phyloP scores from a whole-genome alignment of 2,888 invertebrate species.

The Falcaria lacertinaria region DNA sequence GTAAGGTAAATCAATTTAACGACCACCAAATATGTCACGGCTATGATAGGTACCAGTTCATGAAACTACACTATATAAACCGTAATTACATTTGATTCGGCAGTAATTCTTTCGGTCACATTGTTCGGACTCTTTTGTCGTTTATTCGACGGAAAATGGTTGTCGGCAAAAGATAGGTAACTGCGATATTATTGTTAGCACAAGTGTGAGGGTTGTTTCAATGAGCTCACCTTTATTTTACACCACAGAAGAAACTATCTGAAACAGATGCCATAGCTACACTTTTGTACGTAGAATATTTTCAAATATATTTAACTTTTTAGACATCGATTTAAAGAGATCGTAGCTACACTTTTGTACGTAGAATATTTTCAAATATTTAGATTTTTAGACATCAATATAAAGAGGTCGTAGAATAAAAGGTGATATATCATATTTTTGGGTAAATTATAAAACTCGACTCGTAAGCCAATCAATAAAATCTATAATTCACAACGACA shows the following conservation, averaged over 20 bases:
- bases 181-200: slow-evolving; percentile 38
- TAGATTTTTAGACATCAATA: too few relatives aligned
- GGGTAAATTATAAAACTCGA: not conserved
- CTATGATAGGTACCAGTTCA: slow-evolving; percentile 26
- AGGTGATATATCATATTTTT: too few relatives aligned
- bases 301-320: too few relatives aligned
- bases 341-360: too few relatives aligned
- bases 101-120: slow-evolving; percentile 47
- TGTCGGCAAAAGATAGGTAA: slow-evolving; percentile 47
- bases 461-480: not conserved
- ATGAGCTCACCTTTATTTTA: slow-evolving; percentile 31
- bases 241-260: not conserved
- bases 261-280: not conserved
- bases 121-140: slow-evolving; percentile 46
- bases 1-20: slow-evolving; percentile 21
- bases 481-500: slow-evolving; percentile 21
- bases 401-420: not conserved
- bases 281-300: too few relatives aligned
- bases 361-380: too few relatives aligned
- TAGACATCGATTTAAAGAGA: too few relatives aligned
- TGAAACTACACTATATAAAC: slow-evolving; percentile 33
- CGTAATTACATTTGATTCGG: slow-evolving; percentile 52
- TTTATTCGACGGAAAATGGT: slow-evolving; percentile 36
- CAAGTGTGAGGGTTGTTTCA: slow-evolving; percentile 23
- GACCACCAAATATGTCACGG: slow-evolving; percentile 11